Conservation (phyloP, 2,888 invertebrate genomes). For the Epinotia demarniana region DNA sequence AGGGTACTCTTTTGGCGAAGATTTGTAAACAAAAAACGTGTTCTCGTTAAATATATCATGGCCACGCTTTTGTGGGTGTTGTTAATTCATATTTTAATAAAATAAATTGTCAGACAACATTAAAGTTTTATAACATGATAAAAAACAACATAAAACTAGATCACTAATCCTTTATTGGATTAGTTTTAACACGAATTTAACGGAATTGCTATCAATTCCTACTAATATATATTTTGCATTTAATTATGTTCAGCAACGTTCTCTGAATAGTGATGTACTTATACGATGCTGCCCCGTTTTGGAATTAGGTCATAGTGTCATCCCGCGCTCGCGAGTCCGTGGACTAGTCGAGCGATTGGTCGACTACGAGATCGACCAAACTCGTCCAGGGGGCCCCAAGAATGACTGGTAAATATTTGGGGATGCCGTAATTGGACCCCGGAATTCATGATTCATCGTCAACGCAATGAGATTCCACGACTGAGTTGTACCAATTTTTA, state of each 20-base stretch:
- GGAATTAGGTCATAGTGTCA: constrained; percentile 72
- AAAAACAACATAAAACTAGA: not conserved
- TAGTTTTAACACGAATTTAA: not conserved
- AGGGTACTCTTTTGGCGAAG: constrained; percentile 7
- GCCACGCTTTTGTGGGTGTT: not conserved
- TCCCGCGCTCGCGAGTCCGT: constrained; percentile 56
- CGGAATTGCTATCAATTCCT: constrained; percentile 3
- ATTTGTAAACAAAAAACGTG: constrained; percentile 32
- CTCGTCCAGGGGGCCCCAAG: constrained; percentile 46
- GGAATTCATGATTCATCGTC: constrained; percentile 18
- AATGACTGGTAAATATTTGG: constrained; percentile 41
- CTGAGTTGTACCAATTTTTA: not conserved
- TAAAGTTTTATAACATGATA: not conserved
- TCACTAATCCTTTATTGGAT: not conserved
- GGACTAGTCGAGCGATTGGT: constrained; percentile 62
- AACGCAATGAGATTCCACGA: constrained; percentile 3
- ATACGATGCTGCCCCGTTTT: constrained; percentile 34
- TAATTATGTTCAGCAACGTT: constrained; percentile 21
- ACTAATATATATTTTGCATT: constrained; percentile 13
- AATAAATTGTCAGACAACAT: not conserved
- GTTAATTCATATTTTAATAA: not conserved
- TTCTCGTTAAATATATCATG: constrained; percentile 14
- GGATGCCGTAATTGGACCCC: constrained; percentile 19
- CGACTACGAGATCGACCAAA: constrained; percentile 48
- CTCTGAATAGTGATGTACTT: constrained; percentile 30